Percentiles rank a stretch among this genome's conserved stretches.
Conservation (phyloP, 2,113 vertebrate species). For the Campylomormyrus tamandua region DNA sequence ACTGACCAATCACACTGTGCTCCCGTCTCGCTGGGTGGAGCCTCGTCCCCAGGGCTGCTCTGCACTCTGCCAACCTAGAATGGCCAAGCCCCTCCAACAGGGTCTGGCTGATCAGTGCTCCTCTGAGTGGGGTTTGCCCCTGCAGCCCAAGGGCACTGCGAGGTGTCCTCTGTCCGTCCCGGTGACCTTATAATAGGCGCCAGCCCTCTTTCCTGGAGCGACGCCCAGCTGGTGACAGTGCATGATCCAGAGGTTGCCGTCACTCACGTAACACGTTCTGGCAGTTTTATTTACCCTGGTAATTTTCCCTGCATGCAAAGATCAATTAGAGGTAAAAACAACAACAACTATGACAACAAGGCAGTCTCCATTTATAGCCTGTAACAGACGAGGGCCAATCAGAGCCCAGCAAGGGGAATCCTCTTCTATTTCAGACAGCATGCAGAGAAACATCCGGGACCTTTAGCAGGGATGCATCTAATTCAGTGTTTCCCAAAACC, state of each 20-base stretch:
- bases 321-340: conserved; percentile 4
- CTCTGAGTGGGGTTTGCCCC: background rate
- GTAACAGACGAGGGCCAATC: background rate
- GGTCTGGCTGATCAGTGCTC: background rate
- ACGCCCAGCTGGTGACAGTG: conserved; percentile 36
- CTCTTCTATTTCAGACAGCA: conserved; percentile 49
- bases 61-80: background rate
- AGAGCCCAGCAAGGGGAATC: conserved; percentile 10
- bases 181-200: background rate
- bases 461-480: conserved; percentile 51
- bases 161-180: background rate
- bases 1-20: background rate
- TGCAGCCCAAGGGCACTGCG: background rate
- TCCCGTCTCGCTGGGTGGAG: background rate
- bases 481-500: conserved; percentile 34
- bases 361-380: background rate
- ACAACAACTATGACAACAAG: background rate
- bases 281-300: conserved; percentile 39
- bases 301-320: conserved; percentile 11
- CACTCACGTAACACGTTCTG: conserved; percentile 47
- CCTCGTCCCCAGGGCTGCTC: conserved; percentile 1
- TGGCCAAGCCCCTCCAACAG: background rate
- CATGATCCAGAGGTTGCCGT: conserved; percentile 40
- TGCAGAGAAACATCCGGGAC: conserved; percentile 46
- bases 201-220: conserved; percentile 23